phyloP scores from a whole-genome alignment of 2,888 invertebrate species.

The Perithous albicinctus region DNA sequence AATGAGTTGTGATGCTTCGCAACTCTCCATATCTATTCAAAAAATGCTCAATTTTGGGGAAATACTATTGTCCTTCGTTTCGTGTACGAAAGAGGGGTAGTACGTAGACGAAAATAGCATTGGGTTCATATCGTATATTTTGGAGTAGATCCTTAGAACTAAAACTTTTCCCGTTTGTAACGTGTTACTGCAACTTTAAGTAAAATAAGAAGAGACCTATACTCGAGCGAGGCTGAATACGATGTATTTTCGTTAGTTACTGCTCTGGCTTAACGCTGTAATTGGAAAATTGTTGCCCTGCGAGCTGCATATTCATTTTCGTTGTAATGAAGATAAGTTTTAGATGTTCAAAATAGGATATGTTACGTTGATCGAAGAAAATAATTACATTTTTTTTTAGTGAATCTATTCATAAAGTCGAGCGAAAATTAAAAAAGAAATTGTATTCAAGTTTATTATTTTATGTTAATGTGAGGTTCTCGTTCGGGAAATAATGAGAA shows the following conservation, averaged over 20 bases:
- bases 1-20: too few relatives aligned
- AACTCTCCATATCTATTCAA: slow-evolving; percentile 68
- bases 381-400: background rate
- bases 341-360: background rate
- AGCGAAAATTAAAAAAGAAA: too few relatives aligned
- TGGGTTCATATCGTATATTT: slow-evolving; percentile 51
- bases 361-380: background rate
- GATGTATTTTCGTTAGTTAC: slow-evolving; percentile 64
- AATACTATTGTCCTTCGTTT: slow-evolving; percentile 67
- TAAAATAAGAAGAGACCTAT: slow-evolving; percentile 36
- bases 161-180: slow-evolving; percentile 6
- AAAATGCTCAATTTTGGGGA: slow-evolving; percentile 70
- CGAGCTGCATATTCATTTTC: background rate
- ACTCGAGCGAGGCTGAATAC: slow-evolving; percentile 23
- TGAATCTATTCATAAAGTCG: background rate
- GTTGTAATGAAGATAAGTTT: background rate
- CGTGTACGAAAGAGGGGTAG: slow-evolving; percentile 22
- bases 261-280: slow-evolving; percentile 7
- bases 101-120: slow-evolving; percentile 57
- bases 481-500: too few relatives aligned
- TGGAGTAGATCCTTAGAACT: slow-evolving; percentile 51
- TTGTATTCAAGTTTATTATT: too few relatives aligned
- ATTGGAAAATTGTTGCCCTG: slow-evolving; percentile 14
- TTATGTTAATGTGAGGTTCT: too few relatives aligned
- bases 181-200: slow-evolving; percentile 40